Percentiles rank a stretch among this genome's conserved stretches.
phyloP scores from a whole-genome alignment of 2,888 invertebrate species.

The Linyphia triangularis region DNA sequence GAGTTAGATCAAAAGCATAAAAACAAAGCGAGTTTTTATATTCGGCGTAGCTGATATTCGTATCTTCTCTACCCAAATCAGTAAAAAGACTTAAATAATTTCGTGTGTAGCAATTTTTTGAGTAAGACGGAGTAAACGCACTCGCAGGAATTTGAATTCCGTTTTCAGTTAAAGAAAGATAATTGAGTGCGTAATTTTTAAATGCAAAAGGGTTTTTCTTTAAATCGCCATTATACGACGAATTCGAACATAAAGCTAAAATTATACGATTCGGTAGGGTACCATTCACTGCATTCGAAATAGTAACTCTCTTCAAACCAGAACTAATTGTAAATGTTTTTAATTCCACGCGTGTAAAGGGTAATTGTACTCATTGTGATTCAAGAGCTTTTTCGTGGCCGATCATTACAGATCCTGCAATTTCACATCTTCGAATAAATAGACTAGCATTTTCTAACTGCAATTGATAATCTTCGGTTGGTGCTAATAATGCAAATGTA shows the following conservation, averaged over 20 bases:
- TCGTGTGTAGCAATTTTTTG: neutral
- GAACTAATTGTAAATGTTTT: conserved; percentile 20
- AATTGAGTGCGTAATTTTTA: conserved; percentile 5
- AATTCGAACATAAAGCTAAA: conserved; percentile 16
- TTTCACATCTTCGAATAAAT: conserved; percentile 9
- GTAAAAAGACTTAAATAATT: conserved; percentile 6
- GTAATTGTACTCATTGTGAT: neutral
- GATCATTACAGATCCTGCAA: conserved; percentile 19
- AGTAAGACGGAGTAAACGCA: conserved; percentile 2
- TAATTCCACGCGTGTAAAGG: neutral
- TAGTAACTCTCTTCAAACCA: neutral
- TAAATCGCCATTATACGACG: conserved; percentile 6
- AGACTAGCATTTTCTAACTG: neutral
- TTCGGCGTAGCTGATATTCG: neutral
- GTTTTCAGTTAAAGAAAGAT: conserved; percentile 20
- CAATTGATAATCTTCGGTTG: neutral
- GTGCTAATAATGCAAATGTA: conserved; percentile 11
- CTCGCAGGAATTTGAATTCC: conserved; percentile 13
- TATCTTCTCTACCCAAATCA: neutral
- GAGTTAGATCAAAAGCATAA: conserved; percentile 4
- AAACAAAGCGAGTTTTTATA: neutral
- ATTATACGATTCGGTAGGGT: neutral
- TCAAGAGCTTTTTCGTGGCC: conserved; percentile 31
- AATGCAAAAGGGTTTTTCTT: conserved; percentile 24
- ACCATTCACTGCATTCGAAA: conserved; percentile 7